phyloP scores from a whole-genome alignment of 2,888 invertebrate species.

The Gymnosoma rotundatum region DNA sequence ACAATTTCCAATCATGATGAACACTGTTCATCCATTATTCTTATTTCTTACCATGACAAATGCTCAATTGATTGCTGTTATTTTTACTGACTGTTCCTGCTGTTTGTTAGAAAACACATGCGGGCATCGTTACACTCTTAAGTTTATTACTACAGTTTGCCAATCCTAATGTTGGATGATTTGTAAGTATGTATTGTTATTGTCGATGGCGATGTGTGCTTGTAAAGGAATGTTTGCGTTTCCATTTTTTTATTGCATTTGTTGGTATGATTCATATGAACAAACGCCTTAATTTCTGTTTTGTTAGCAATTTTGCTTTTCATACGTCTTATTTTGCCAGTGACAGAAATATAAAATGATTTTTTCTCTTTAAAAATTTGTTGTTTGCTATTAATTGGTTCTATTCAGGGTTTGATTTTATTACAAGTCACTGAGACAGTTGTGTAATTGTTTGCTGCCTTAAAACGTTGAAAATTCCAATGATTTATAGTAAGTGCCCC shows the following conservation, averaged over 20 bases:
- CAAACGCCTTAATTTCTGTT: constrained; percentile 30
- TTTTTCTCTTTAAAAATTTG: not conserved
- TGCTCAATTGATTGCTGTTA: constrained; percentile 14
- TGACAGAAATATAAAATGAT: not conserved
- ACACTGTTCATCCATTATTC: not conserved
- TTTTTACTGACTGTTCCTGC: not conserved
- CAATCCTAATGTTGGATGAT: constrained; percentile 15
- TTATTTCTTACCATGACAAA: constrained; percentile 1
- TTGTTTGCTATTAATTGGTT: not conserved
- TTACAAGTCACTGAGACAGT: not conserved
- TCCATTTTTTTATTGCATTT: constrained; percentile 5
- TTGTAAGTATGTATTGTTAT: not conserved
- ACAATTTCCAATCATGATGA: too few relatives aligned
- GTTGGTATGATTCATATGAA: not conserved
- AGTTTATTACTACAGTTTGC: constrained; percentile 25
- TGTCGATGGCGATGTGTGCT: not conserved
- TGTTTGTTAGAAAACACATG: constrained; percentile 6
- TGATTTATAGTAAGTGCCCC: too few relatives aligned
- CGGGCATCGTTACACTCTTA: not conserved
- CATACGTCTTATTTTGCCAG: not conserved
- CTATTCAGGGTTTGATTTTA: not conserved
- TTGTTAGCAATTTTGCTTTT: constrained; percentile 7
- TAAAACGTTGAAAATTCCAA: too few relatives aligned
- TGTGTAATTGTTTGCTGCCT: too few relatives aligned
- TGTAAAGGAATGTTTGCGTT: not conserved